phyloP scores from a whole-genome alignment of 2,888 invertebrate species.

The Masnerella sp. region DNA sequence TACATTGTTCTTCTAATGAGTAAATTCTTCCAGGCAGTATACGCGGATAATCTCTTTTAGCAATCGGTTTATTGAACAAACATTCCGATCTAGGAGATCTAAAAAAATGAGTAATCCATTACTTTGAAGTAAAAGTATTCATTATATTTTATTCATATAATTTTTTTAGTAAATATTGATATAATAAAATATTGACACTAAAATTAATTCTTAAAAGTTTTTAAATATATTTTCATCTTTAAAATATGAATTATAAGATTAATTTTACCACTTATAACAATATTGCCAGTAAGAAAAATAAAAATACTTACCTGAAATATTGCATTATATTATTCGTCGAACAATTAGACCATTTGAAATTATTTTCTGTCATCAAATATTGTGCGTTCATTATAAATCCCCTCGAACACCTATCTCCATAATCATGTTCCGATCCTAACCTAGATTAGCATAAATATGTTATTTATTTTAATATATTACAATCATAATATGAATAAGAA shows the following conservation, averaged over 20 bases:
- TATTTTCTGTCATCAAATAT: conserved; percentile 62
- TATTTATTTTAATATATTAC: neutral
- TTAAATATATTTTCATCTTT: too few relatives aligned
- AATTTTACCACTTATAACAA: too few relatives aligned
- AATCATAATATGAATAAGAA: too few relatives aligned
- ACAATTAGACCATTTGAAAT: conserved; percentile 70
- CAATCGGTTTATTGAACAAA: conserved; percentile 91
- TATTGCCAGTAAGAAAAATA: too few relatives aligned
- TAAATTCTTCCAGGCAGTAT: conserved; percentile 90
- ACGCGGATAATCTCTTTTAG: conserved; percentile 88
- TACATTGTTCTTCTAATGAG: conserved; percentile 92
- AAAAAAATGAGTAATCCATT: neutral
- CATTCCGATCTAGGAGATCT: conserved; percentile 82
- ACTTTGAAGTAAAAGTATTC: too few relatives aligned
- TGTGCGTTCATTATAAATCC: conserved; percentile 69
- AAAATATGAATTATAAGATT: too few relatives aligned
- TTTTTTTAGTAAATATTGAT: too few relatives aligned
- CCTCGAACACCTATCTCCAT: conserved; percentile 28
- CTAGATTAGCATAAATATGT: conserved; percentile 54
- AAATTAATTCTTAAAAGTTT: too few relatives aligned
- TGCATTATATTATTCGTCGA: conserved; percentile 63
- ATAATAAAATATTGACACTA: neutral
- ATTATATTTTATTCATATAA: neutral
- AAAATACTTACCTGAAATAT: conserved; percentile 66
- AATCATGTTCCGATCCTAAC: conserved; percentile 70